Evolutionary conservation across 2,113 vertebrate species (phyloP).

Genomic region (Podiceps cristatus): DNA sequence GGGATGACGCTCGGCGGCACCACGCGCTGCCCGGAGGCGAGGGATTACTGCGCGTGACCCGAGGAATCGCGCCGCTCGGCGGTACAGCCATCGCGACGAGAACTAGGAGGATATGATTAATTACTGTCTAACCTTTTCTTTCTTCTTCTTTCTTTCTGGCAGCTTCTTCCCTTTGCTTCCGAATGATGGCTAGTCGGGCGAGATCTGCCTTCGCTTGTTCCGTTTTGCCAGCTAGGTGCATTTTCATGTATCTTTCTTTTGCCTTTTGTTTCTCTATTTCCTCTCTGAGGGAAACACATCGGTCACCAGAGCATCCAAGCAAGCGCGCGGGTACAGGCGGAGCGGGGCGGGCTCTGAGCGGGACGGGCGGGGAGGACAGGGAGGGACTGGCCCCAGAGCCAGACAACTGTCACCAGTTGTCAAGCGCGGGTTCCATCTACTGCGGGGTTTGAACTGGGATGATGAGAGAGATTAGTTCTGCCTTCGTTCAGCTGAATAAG

Average conservation of each 20-base stretch:
- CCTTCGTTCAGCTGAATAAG: not conserved
- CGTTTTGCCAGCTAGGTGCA: conserved; percentile 97
- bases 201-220: conserved; percentile 98
- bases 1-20: not conserved
- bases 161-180: conserved; percentile 96
- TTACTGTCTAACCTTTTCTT: conserved; percentile 85
- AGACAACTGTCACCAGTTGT: not conserved
- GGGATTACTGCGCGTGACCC: rapidly evolving
- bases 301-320: not conserved
- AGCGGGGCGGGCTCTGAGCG: not conserved
- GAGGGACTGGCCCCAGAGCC: not conserved
- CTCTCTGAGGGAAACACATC: conserved; percentile 79
- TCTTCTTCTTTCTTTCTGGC: conserved; percentile 95
- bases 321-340: rapidly evolving
- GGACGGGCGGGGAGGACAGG: not conserved
- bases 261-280: conserved; percentile 98
- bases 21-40: not conserved
- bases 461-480: not conserved
- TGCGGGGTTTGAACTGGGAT: not conserved
- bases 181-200: conserved; percentile 93
- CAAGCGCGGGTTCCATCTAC: not conserved
- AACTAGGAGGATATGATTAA: not conserved
- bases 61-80: not conserved
- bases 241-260: conserved; percentile 98
- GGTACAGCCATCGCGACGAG: not conserved